Percentiles rank a stretch among this genome's conserved stretches.
phyloP scores from a whole-genome alignment of 92 coral and sea anemone species.

The Muricea muricata region DNA sequence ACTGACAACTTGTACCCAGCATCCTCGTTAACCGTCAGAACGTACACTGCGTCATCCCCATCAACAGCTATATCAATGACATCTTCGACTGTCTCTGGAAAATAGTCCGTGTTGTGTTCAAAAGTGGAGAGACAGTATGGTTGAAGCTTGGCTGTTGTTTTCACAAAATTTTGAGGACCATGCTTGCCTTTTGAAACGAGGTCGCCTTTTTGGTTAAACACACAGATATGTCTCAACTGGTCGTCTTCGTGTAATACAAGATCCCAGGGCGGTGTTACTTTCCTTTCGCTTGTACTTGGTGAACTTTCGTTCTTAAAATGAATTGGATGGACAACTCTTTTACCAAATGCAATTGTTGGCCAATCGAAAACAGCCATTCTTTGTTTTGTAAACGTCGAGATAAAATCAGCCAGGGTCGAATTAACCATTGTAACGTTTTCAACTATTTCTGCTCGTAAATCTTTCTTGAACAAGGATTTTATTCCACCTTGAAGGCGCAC shows the following conservation, averaged over 20 bases:
- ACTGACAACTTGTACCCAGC: not conserved
- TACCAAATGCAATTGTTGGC: not conserved
- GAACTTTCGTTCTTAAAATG: not conserved
- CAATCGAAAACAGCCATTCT: not conserved
- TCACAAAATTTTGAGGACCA: not conserved
- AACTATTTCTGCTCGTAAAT: not conserved
- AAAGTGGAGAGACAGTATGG: not conserved
- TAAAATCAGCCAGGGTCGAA: not conserved
- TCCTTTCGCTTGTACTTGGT: not conserved
- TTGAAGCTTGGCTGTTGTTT: not conserved
- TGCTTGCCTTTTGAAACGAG: not conserved
- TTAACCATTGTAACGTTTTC: constrained; percentile 1
- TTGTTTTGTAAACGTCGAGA: not conserved
- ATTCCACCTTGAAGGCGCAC: not conserved
- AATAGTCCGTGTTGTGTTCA: not conserved
- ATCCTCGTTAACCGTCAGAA: not conserved
- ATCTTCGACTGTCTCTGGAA: not conserved
- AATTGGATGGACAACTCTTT: not conserved
- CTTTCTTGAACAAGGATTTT: constrained; percentile 4
- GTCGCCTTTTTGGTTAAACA: not conserved
- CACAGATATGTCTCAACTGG: not conserved
- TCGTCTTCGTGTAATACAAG: not conserved
- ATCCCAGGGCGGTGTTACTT: not conserved
- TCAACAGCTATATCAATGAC: not conserved
- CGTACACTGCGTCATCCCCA: not conserved